Base-by-base conservation (phyloP, 1,140 invertebrate genomes). In the Archivesica marissinica region DNA sequence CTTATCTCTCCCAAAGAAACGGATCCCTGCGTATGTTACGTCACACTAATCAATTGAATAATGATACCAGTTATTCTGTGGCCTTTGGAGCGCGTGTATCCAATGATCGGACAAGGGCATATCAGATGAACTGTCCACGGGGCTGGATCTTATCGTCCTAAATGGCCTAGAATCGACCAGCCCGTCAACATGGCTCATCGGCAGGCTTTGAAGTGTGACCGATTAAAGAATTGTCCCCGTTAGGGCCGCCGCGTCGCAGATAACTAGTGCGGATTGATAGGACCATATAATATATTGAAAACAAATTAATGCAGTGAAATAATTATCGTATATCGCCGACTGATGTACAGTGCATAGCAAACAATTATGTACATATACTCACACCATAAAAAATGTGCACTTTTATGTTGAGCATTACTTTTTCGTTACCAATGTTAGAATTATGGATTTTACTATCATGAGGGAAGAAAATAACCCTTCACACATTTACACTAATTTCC, bases 181-280 rank as follows among this genome's bases (percentile, higher is more conserved):
- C 33, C 61, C 47, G 50, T 81, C 78, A 61, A 41, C 28, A 81
- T 9, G 66, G 61, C 39, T 81, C 78, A 81, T 81, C 61, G 72
- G 30, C 25, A 39, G 30, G 35, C 78, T 81, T 81, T 81, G 78
- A 81, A 81, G 61, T 81, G 78, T 75, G 72, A 75, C 72, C 72
- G 72, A 50, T 75, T 75, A 75, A 75, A 75, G 72, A 75, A 30
- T 9, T n/a, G 41, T 25, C 30, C 59, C 28, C 59, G 7, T 25
- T 11, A 35, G 15, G 59, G 20, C 30, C 20, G 7, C 7, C 20
- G 25, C 59, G 2, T 20, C 23, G 15, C 1, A 64, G 59, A 64
- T 64, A 64, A 64, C 59, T 35, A 35, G 7, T 64, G 59, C 1
- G 33, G 59, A 64, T 1, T 35, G 59, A 64, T 35, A 64, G 25